Evolutionary conservation across 2,113 vertebrate species (phyloP), one percentile per base, ranked within the genome.

Genomic region (Todiramphus saurophagus): DNA sequence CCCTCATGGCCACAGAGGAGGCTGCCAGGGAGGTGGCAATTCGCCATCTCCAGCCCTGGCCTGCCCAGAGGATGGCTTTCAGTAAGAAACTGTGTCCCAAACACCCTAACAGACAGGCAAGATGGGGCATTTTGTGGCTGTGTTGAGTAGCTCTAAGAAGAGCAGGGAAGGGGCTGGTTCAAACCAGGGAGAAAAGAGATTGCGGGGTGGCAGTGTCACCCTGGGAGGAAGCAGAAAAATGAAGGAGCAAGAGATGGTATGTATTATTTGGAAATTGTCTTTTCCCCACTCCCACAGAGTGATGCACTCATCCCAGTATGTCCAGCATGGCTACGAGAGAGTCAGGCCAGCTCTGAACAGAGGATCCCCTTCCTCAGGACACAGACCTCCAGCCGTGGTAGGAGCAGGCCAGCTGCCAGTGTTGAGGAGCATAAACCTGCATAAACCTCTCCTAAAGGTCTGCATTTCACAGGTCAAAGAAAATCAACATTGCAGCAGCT

Each of bases 1-100:
- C 7, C 10, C 31, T 41, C 28, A 11, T 0, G 31, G n/a, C 14
- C 41, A 20, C 2, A 2, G 19, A 0, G 1, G 51, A 63, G 37
- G 51, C 64, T 75, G 12, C 11, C n/a, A 63, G 28, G 41, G 24
- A 81, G 19, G 21, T 8, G 41, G 3, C 13, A 55, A 62, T 64
- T 91, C 46, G 44, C 12, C 6, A 5, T 37, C 15, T 60, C 39
- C 44, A 62, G 53, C 39, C 41, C 27, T 53, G 37, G 14, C 13
- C 46, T 84, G 37, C 19, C 43, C 33, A 72, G 68, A 75, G 23
- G 10, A 79, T 44, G 69, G 35, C 25, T 89, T 63, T 82, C 17
- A 51, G 2, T 31, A 30, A 68, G 64, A 44, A 87, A 23, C 4
- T 5, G 9, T 72, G 13, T 15, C 28, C 28, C 2, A 1, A 17